Evolutionary conservation across 2,888 invertebrate species (phyloP), one percentile per base, ranked within the genome.

Genomic region (Amaurobius ferox): DNA sequence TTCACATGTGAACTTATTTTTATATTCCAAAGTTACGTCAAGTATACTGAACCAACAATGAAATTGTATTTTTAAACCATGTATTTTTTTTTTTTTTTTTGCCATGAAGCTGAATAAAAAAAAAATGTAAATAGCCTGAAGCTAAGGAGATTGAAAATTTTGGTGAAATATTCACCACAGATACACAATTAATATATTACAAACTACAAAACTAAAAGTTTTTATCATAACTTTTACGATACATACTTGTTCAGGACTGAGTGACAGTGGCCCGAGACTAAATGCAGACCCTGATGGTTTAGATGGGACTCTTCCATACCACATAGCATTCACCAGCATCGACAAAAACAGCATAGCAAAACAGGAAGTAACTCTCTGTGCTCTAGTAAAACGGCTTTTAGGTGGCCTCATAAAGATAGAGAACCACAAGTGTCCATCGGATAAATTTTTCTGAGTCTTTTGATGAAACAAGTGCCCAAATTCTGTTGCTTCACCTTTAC

Each of bases 301-400:
- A 77, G 88, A 90, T 19, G 89, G 88, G 23, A 89, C 89, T 35
- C 87, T 88, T 29, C 90, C 91, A 89, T 93, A 93, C 90, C 92
- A 93, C 91, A 93, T 91, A 64, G 92, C 93, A 88, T 92, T 93
- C n/a, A 92, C 91, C 81, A 93, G 88, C 93, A 93, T 93, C 55
- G 92, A 91, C 13, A 92, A 90, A 87, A 91, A 92, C 26, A 93
- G 90, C 80, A 93, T 90, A 61, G 92, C 91, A 74, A 93, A 90
- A 86, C 92, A 92, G 87, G 92, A 92, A 16, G 92, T 91, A 6
- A 93, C 91, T 13, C 93, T 90, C 89, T 92, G 92, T 9, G 91
- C 62, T 73, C 92, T 89, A 0, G 92, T 92, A 89, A 92, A 93
- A 26, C 92, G 90, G 71, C 92, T 92, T 67, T 91, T 90, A 0